Evolutionary conservation across 2,113 vertebrate genomes (phyloP), one percentile per base, ranked within the genome.

Genomic region (human (Homo sapiens)): DNA sequence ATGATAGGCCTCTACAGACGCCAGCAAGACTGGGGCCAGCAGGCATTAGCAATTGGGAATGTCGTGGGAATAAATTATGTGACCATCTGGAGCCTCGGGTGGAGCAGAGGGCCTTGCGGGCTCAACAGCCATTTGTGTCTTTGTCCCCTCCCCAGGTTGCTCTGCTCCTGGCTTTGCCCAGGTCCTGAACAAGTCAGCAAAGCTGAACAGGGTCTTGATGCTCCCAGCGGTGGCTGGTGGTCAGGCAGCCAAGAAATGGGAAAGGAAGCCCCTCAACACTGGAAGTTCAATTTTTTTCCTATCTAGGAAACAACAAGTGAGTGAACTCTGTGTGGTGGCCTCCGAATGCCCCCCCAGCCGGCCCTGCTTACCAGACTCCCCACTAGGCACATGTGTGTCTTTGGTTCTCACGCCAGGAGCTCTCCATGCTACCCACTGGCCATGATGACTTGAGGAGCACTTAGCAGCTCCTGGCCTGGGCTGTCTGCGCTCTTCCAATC

Each of bases 371-470:
- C 38, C 17, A 38, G 79, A 45, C 48, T 8, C 45, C 48, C n/a
- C 48, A 25, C 30, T 4, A 48, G 88, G 48, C 82, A 75, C 16
- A 6, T 2, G 16, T 1, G 14, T 14, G 70, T 22, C 14, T 59
- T 59, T 23, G 18, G 11, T 35, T 57, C 48, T 57, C 59, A 25
- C 0, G 5, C 40, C 17, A 25, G n/a, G n/a, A n/a, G 66, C 48
- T 25, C 7, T 3, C 81, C 6, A 2, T 22, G 13, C 68, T 45
- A 25, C 78, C 32, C 25, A 16, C 3, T 13, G 40, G 32, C 12
- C 10, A 4, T 3, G 6, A 0, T 17, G 70, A 27, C 59, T 61
- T 8, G 13, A 17, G 8, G 6, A 8, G 38, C 4, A 10, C 55
- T 20, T 4, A 17, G 17, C 5, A 8, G 52, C 52, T 4, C 0